A percentile compares a stretch with the other conserved stretches of the same genome.
These are phyloP conservation scores for Seladonia tumulorum DNA, from an alignment of 2,888 invertebrate genomes.

Conservation along the genomic window DNA sequence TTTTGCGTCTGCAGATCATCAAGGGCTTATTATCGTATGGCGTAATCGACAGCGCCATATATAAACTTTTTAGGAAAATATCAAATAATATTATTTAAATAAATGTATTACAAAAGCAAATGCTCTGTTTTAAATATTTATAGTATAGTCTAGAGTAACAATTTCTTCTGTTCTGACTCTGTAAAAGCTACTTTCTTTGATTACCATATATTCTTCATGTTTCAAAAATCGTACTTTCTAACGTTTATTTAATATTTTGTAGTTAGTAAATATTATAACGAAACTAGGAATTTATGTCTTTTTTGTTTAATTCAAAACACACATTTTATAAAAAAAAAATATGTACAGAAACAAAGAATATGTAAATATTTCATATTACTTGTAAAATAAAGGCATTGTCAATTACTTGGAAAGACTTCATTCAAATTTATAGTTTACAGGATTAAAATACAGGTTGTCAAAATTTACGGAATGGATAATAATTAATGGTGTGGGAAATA, in stretches of 20 bases:
- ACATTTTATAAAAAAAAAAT: not conserved
- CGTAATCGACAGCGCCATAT: conserved; percentile 78
- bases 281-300: not conserved
- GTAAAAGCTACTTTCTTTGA: not conserved
- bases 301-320: too few relatives aligned
- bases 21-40: conserved; percentile 93
- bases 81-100: conserved; percentile 18
- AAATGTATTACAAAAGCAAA: conserved; percentile 25
- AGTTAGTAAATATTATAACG: not conserved
- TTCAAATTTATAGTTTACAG: not conserved
- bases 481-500: conserved; percentile 37
- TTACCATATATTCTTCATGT: not conserved
- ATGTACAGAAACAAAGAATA: not conserved
- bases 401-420: not conserved
- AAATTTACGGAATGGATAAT: conserved; percentile 7
- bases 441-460: not conserved
- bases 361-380: not conserved
- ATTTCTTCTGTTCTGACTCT: not conserved
- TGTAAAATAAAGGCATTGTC: not conserved
- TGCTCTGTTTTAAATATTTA: conserved; percentile 17
- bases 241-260: not conserved
- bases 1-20: conserved; percentile 92
- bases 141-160: conserved; percentile 12
- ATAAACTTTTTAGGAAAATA: conserved; percentile 55
- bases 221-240: not conserved